phyloP scores from a whole-genome alignment of 1,140 invertebrate genomes.

The Rhagoletis pomonella region DNA sequence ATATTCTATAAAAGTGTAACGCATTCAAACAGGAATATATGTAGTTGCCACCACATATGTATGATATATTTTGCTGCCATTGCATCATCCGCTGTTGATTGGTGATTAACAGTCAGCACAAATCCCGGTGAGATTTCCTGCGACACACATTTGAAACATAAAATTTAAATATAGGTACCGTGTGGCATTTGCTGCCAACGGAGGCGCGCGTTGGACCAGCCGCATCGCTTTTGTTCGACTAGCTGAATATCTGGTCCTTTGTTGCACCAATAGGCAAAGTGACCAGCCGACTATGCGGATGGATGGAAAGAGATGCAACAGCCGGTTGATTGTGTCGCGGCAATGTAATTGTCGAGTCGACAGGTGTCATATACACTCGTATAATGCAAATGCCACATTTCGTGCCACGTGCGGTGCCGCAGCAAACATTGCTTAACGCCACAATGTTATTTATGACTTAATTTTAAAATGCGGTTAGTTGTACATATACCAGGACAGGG shows the following conservation, averaged over 20 bases:
- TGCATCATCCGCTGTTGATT: background rate
- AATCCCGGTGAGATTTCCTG: background rate
- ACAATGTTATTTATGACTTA: slow-evolving; percentile 50
- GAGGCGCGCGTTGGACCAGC: background rate
- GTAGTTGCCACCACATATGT: background rate
- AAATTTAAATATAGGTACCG: background rate
- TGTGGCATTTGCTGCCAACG: too few relatives aligned
- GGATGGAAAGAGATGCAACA: background rate
- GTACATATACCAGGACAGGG: background rate
- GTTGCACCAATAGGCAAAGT: too few relatives aligned
- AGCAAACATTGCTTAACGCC: slow-evolving; percentile 1
- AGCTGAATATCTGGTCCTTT: background rate
- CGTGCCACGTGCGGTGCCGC: slow-evolving; percentile 5
- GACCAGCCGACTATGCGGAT: too few relatives aligned
- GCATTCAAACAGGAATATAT: background rate
- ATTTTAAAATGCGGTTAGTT: slow-evolving; percentile 44
- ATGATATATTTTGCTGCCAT: background rate
- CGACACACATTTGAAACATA: background rate
- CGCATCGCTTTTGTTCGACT: background rate
- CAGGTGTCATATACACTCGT: slow-evolving; percentile 21
- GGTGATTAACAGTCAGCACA: slow-evolving; percentile 32
- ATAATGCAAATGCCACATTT: slow-evolving; percentile 11
- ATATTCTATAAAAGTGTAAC: background rate
- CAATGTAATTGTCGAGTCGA: background rate
- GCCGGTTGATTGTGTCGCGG: background rate